Base-by-base conservation (phyloP, 2,797 vertebrate species). In the Brachyalestes nurse region DNA sequence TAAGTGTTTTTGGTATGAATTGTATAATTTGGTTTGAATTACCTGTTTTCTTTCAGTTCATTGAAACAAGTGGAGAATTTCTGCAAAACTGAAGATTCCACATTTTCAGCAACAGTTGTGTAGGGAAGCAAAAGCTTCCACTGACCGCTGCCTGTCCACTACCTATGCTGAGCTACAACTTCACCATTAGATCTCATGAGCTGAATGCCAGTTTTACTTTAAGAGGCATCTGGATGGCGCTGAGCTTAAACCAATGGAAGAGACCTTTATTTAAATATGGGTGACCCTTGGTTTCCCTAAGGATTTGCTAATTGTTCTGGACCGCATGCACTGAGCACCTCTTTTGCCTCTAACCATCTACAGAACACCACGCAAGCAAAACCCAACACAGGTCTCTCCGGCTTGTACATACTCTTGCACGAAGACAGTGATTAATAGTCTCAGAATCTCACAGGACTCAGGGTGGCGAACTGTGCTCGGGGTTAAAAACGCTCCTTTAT, bases 261-360 rank as follows among this genome's bases (percentile, higher is more conserved):
- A 45, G 57, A 62, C 58, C 23, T 75, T 75, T 34, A 64, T 64
- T 75, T 21, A 51, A 64, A 65, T 65, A 51, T n/a, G 0, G 45
- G 13, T 75, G 23, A 75, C 38, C 51, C 58, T 17, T 40, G 66
- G 21, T 47, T 8, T 78, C 65, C 4, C n/a, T 53, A 6, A 42
- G 69, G 69, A 69, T 51, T 19, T 4, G 10, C 17, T 16, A 60
- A n/a, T 67, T 40, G 45, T 55, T 65, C 53, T 28, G 40, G 14
- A 38, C 13, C 28, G 42, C 57, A 17, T 70, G 42, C 42, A 57
- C 17, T 42, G 42, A 78, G 67, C 16, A 58, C 9, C 38, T 42
- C 51, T 49, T 78, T 70, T 58, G 34, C 14, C 64, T 14, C 49
- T 7, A 60, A 49, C 53, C 65, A 78, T 78, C 65, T 70, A 23